Percentiles rank a stretch among this genome's conserved stretches.
These are phyloP conservation scores for Sclerodermus sp. DNA, from an alignment of 2,888 invertebrate genomes.

Conservation along the genomic window DNA sequence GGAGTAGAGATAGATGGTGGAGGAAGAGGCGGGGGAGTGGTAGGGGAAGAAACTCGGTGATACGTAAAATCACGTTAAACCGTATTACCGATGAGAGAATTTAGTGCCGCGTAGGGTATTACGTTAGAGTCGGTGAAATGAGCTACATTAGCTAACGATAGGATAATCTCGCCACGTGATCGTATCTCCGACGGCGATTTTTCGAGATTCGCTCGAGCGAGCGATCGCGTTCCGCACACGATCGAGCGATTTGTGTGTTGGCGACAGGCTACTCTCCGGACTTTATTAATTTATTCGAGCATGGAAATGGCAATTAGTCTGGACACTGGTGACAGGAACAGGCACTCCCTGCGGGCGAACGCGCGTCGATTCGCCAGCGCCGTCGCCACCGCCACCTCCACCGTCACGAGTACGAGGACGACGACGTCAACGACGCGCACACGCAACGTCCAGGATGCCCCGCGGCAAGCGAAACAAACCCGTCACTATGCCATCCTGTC, in stretches of 20 bases:
- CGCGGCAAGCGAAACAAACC: not conserved
- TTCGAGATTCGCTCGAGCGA: conserved; percentile 23
- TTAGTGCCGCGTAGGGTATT: no score
- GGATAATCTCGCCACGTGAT: no score
- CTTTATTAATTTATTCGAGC: conserved; percentile 57
- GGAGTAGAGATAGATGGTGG: no score
- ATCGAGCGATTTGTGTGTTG: conserved; percentile 28
- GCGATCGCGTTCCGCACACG: conserved; percentile 19
- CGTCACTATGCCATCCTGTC: no score
- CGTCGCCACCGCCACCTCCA: conserved; percentile 5
- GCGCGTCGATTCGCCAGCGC: conserved; percentile 30
- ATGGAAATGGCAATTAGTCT: conserved; percentile 55
- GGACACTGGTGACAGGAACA: conserved; percentile 56
- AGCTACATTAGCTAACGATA: no score
- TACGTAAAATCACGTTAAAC: no score
- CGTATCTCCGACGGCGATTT: conserved; percentile 8
- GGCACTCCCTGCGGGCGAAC: conserved; percentile 47
- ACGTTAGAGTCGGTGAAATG: no score
- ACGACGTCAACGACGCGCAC: no score
- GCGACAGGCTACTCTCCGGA: conserved; percentile 39
- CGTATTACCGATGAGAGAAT: no score
- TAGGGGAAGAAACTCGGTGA: no score
- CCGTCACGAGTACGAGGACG: not conserved
- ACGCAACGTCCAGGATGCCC: conserved; percentile 3
- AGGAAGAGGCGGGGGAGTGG: no score